Percentiles rank a stretch among this genome's conserved stretches.
These are phyloP conservation scores for Aselliscus stoliczkanus DNA, from an alignment of 2,797 vertebrate genomes.

Conservation along the genomic window DNA sequence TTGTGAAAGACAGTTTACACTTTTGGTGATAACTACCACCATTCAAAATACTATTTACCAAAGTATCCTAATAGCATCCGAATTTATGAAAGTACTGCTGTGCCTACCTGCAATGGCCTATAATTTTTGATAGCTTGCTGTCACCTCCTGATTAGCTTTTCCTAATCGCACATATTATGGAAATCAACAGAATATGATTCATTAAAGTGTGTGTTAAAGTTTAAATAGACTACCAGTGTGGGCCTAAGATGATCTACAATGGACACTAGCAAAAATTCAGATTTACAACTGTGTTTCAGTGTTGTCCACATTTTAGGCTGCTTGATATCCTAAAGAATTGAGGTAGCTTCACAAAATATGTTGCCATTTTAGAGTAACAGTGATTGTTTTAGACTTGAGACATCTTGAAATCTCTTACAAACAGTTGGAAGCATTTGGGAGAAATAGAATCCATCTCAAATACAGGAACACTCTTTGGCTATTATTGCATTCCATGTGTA, in stretches of 20 bases:
- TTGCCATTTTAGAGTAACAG: slow-evolving; percentile 2
- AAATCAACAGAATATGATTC: not conserved
- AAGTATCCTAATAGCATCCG: not conserved
- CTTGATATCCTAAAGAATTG: not conserved
- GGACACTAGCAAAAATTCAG: not conserved
- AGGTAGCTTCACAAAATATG: not conserved
- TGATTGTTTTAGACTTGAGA: not conserved
- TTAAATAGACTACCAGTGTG: not conserved
- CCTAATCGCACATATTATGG: not conserved
- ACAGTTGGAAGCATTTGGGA: not conserved
- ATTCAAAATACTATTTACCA: not conserved
- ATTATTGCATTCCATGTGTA: not conserved
- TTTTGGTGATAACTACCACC: not conserved
- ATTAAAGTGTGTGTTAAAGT: not conserved
- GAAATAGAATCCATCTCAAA: slow-evolving; percentile 5
- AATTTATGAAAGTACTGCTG: not conserved
- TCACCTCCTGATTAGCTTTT: not conserved
- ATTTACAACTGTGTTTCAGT: not conserved
- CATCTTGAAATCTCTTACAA: slow-evolving; percentile 15
- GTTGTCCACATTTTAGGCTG: not conserved
- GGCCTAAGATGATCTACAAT: not conserved
- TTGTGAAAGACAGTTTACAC: not conserved
- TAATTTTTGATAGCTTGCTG: not conserved
- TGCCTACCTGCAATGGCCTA: not conserved
- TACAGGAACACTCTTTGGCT: not conserved